phyloP scores from a whole-genome alignment of 2,888 invertebrate genomes.

The Anaspis maculata region DNA sequence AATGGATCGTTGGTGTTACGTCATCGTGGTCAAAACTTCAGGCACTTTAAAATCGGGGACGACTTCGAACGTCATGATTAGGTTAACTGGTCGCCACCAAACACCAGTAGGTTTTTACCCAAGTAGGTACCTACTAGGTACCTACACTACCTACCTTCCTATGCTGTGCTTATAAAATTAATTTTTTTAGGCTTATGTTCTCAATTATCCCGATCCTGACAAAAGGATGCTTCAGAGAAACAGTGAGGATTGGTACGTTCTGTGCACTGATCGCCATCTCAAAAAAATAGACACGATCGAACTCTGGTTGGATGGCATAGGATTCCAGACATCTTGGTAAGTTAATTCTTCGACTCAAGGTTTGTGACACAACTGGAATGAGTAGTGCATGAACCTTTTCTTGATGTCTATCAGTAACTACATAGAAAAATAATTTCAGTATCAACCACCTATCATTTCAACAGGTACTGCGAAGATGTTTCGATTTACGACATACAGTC shows the following conservation, averaged over 20 bases:
- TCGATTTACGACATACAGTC: background rate
- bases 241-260: slow-evolving; percentile 24
- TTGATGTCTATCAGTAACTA: no score
- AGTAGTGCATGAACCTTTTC: no score
- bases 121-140: no score
- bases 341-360: no score
- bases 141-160: no score
- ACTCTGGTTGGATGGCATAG: background rate
- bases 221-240: slow-evolving; percentile 20
- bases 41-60: slow-evolving; percentile 10
- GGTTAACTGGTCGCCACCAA: slow-evolving; percentile 3
- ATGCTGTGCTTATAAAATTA: no score
- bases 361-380: no score
- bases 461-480: background rate
- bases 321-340: background rate
- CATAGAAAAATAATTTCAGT: no score
- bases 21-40: slow-evolving; percentile 11
- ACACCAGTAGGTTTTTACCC: no score
- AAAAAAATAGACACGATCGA: background rate
- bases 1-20: slow-evolving; percentile 10
- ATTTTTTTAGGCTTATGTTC: slow-evolving; percentile 8
- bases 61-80: slow-evolving; percentile 11
- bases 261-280: slow-evolving; percentile 12
- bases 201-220: slow-evolving; percentile 29
- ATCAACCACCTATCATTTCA: no score